Base-by-base conservation (phyloP, 2,113 vertebrate species). In the Salvelinus fontinalis region DNA sequence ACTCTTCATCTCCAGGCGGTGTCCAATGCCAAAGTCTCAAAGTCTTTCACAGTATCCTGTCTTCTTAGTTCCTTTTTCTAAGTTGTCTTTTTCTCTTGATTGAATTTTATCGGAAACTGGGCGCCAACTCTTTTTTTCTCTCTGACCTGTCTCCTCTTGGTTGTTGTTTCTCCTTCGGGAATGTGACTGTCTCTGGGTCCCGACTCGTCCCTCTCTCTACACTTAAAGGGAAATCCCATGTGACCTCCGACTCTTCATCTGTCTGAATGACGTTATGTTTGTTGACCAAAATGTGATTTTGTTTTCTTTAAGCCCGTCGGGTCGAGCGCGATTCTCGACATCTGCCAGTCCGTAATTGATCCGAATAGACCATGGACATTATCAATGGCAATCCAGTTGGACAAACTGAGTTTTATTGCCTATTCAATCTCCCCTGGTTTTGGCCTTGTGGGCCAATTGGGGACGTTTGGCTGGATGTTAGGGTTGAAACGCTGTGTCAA, bases 251-350 rank as follows among this genome's bases (percentile, higher is more conserved):
- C 83, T 83, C 89, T 93, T 87, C 82, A 86, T 80, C 83, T 67
- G 59, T 48, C 44, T 84, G 97, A 98, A 99, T 97, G 85, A 73
- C 85, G 95, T 99, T 98, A 95, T 80, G 84, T 92, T 92, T 91
- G 90, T 92, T 92, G 93, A 91, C 87, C 78, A 90, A 90, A 97
- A 99, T 97, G 89, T 88, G 87, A 94, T 97, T 97, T 97, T 93
- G 92, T 79, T 44, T 83, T 86, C 85, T 72, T 92, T 89, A 91
- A 92, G 92, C 92, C 93, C 91, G 2, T 84, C 88, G 85, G 92
- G 94, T 93, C 92, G 93, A 90, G 87, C 81, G 79, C 91, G 94
- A 80, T 89, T 88, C 79, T 91, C 90, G 86, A 84, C 91, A 81
- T 87, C 88, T 88, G 88, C 85, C 88, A 90, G 81, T 64, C 87